Base-by-base conservation (phyloP, 2,888 invertebrate genomes). In the Eilema caniola region DNA sequence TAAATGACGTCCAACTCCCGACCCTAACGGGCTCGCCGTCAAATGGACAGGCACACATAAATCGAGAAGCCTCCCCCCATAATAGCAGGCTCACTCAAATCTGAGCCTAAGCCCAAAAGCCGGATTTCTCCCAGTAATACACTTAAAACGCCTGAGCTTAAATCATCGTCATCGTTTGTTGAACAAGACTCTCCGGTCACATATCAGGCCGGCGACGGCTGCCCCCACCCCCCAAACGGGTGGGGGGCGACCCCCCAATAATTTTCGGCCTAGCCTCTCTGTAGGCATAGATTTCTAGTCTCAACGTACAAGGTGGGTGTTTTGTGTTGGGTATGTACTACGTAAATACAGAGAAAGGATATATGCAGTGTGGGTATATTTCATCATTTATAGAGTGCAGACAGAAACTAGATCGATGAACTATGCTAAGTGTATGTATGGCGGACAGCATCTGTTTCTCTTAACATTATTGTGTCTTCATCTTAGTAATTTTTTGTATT, bases 111-210 rank as follows among this genome's bases (percentile, higher is more conserved):
- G 90, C 92, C 90, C 89, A 89, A 94, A 93, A 94, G 93, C 95
- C 92, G 89, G 93, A 93, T 91, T 93, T 93, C 94, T 94, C 93
- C 88, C 90, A 89, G 92, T 94, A 95, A 95, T 95, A 94, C 95
- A 95, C 94, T 95, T 95, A 95, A 95, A 95, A 94, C 94, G 94
- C 89, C 91, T 89, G 90, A 91, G 95, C 95, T 93, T 95, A 95
- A 95, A 95, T 95, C 95, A 95, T 95, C 95, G 95, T 95, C 95
- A 95, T 93, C 95, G 95, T 95, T 95, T 95, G 95, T 95, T 95
- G 95, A 95, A 94, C 95, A 95, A 95, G 95, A 95, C 94, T 94
- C 93, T 91, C 94, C 92, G 94, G 95, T 95, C 95, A 95, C 95
- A 95, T 95, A 95, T 95, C 95, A 95, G 92, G 83, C 85, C 88